Percentiles rank a stretch among this genome's conserved stretches.
phyloP scores from a whole-genome alignment of 2,797 vertebrate genomes.

The Ceyx erithaca region DNA sequence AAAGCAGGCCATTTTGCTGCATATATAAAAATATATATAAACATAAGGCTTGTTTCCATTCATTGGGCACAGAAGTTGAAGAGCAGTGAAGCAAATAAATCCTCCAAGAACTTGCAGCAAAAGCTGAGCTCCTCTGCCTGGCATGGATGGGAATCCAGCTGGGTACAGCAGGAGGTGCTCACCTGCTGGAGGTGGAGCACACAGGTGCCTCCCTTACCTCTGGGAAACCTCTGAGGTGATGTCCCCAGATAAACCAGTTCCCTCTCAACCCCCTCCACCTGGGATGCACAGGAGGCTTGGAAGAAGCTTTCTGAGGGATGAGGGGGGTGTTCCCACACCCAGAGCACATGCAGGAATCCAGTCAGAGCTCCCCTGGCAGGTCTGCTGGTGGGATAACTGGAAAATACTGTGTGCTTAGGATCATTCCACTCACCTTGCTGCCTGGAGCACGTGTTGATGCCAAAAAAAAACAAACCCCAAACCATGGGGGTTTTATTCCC shows the following conservation, averaged over 20 bases:
- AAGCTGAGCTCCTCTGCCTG: not conserved
- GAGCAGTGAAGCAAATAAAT: not conserved
- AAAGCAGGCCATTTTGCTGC: not conserved
- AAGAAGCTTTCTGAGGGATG: not conserved
- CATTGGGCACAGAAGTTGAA: not conserved
- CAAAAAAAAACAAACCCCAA: not conserved
- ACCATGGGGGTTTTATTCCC: not conserved
- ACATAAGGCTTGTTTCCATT: not conserved
- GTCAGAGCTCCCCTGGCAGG: not conserved
- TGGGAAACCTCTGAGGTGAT: not conserved
- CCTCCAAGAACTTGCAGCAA: not conserved
- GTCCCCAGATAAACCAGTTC: not conserved
- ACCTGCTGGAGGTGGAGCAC: not conserved
- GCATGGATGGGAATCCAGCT: not conserved
- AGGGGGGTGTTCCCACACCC: not conserved
- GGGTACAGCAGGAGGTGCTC: not conserved
- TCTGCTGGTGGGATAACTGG: no score
- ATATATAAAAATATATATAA: not conserved
- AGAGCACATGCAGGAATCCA: accelerated
- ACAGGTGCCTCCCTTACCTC: not conserved
- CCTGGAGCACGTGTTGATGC: not conserved
- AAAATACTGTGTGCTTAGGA: not conserved
- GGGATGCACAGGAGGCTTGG: not conserved
- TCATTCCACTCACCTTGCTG: not conserved
- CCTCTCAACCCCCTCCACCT: no score